Evolutionary conservation across 2,797 vertebrate species (phyloP).

Genomic region (Macropus fuliginosus): DNA sequence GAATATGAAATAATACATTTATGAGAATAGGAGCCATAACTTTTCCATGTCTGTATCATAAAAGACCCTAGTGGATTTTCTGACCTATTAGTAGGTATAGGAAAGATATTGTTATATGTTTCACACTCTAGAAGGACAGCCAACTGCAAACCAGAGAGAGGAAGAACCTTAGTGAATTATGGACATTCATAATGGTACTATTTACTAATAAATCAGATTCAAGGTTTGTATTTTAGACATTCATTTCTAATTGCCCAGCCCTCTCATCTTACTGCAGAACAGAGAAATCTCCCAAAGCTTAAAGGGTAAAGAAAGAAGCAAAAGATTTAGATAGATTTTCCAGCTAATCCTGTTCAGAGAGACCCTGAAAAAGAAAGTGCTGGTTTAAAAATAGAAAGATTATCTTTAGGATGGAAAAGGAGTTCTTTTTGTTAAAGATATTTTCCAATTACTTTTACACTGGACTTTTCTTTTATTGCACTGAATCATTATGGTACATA

Average conservation of each 20-base stretch:
- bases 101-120: neutral
- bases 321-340: neutral
- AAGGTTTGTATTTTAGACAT: slow-evolving; percentile 30
- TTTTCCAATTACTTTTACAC: neutral
- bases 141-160: neutral
- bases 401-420: neutral
- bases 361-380: neutral
- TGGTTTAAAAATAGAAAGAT: neutral
- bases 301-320: neutral
- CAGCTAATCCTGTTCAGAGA: neutral
- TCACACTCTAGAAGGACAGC: neutral
- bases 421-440: neutral
- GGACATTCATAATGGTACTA: neutral
- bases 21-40: neutral
- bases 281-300: neutral
- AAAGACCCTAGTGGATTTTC: neutral
- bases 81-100: neutral
- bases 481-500: neutral
- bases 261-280: neutral
- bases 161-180: neutral
- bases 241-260: neutral
- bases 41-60: neutral
- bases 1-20: slow-evolving; percentile 33
- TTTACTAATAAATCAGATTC: slow-evolving; percentile 17
- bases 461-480: neutral